These are phyloP conservation scores for Rhinolophus sinicus DNA, from an alignment of 2,113 vertebrate species.

Conservation along the genomic window DNA sequence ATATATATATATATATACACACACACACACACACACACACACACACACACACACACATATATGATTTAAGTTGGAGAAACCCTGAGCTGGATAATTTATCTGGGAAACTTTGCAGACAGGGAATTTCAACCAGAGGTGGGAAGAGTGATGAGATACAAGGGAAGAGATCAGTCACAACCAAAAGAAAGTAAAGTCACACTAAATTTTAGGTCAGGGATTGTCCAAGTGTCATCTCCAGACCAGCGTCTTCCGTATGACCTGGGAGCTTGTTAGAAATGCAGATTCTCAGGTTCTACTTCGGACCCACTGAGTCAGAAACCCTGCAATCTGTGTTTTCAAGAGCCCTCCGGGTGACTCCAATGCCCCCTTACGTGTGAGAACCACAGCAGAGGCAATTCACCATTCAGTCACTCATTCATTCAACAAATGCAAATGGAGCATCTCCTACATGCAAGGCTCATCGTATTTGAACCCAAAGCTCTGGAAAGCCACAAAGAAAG, in stretches of 20 bases:
- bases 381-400: fast-evolving
- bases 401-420: neutral
- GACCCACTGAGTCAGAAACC: neutral
- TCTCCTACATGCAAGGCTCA: neutral
- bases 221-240: neutral
- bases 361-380: neutral
- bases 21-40: too few species aligned
- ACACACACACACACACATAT: neutral
- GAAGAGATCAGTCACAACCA: neutral
- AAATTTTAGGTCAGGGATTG: neutral
- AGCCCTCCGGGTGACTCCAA: neutral
- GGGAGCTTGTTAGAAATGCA: neutral
- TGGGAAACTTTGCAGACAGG: neutral
- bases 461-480: neutral
- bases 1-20: too few species aligned
- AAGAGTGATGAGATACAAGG: neutral
- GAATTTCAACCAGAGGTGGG: neutral
- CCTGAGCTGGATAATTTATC: neutral
- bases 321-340: neutral
- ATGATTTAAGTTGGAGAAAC: neutral
- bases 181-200: neutral
- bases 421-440: neutral
- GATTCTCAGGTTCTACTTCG: neutral
- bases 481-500: neutral
- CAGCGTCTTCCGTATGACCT: neutral